These are phyloP conservation scores for Lacerta agilis DNA, from an alignment of 2,797 vertebrate genomes.

Conservation along the genomic window DNA sequence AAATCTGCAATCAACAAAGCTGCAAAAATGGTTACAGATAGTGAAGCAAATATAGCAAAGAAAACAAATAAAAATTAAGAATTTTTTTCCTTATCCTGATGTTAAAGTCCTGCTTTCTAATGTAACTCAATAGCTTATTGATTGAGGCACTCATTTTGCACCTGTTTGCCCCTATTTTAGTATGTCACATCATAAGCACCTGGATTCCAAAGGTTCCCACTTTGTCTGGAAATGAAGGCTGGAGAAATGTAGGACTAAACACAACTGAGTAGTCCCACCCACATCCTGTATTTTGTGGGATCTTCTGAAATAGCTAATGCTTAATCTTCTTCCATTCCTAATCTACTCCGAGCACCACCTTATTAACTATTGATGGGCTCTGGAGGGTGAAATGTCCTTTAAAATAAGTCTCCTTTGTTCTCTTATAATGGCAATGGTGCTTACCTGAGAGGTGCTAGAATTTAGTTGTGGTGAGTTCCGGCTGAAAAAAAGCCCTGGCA, in stretches of 20 bases:
- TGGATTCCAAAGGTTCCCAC: neutral
- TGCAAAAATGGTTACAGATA: neutral
- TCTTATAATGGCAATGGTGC: too few species aligned
- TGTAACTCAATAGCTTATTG: neutral
- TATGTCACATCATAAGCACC: too few species aligned
- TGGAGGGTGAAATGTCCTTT: neutral
- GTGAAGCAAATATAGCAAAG: neutral
- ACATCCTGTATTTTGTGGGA: neutral
- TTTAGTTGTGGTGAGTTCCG: too few species aligned
- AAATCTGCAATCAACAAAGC: neutral
- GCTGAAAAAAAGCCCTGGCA: too few species aligned
- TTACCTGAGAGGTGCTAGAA: too few species aligned
- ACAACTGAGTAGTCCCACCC: neutral
- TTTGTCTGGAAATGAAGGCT: neutral
- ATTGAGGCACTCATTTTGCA: neutral
- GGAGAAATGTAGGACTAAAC: too few species aligned
- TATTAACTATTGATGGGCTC: too few species aligned
- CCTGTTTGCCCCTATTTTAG: too few species aligned
- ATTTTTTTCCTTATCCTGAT: neutral
- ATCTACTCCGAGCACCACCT: neutral
- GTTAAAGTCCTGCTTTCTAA: neutral
- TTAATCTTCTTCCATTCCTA: neutral
- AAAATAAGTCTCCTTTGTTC: neutral
- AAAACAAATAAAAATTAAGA: neutral
- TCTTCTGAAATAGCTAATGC: neutral